Conservation (phyloP, 1,140 invertebrate species). For the Teleopsis dalmanni region DNA sequence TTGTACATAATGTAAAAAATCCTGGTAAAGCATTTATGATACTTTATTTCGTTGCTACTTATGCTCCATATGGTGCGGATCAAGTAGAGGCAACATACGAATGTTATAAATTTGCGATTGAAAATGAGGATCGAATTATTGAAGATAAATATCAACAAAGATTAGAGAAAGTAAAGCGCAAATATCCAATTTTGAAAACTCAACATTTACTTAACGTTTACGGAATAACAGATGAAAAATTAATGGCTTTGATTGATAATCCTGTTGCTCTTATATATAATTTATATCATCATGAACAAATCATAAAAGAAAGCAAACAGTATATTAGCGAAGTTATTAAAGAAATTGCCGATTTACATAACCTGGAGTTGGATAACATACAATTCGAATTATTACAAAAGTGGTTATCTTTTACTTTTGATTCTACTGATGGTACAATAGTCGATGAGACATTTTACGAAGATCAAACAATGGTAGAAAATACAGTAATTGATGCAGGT, state of each 20-base stretch:
- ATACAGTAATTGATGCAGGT: constrained; percentile 2
- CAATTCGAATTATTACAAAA: constrained; percentile 35
- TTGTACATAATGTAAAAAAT: constrained; percentile 27
- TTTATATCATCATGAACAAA: constrained; percentile 49
- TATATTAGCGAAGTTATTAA: constrained; percentile 50
- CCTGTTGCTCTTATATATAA: constrained; percentile 49
- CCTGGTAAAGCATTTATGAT: constrained; percentile 32
- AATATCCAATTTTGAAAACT: constrained; percentile 50
- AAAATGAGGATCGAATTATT: constrained; percentile 42
- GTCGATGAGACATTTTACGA: constrained; percentile 38
- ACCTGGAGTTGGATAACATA: constrained; percentile 25
- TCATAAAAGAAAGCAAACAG: constrained; percentile 46
- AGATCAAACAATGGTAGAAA: constrained; percentile 25
- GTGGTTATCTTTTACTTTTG: constrained; percentile 35
- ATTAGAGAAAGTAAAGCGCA: constrained; percentile 47
- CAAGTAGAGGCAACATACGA: constrained; percentile 53
- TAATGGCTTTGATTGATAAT: constrained; percentile 48
- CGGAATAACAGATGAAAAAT: constrained; percentile 49
- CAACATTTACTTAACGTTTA: constrained; percentile 51
- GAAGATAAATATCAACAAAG: constrained; percentile 45
- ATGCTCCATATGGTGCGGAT: constrained; percentile 47
- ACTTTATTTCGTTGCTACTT: constrained; percentile 34
- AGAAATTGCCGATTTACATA: constrained; percentile 48
- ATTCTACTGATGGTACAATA: constrained; percentile 24
- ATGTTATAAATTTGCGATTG: constrained; percentile 50